These are phyloP conservation scores for Centrocercus urophasianus DNA, from an alignment of 2,113 vertebrate genomes.

Conservation along the genomic window DNA sequence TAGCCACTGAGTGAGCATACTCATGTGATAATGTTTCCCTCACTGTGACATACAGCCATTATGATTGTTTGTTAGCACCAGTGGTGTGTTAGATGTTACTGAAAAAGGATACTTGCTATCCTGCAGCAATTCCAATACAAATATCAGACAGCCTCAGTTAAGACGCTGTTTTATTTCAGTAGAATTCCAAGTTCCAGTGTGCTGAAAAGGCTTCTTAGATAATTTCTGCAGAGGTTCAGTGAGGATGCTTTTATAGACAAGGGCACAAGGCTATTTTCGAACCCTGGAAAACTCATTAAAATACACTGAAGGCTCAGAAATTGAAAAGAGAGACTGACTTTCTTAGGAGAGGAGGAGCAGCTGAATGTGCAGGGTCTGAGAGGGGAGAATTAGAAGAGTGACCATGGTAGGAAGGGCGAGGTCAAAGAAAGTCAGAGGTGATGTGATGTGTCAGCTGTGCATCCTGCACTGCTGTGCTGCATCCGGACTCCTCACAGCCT, in stretches of 20 bases:
- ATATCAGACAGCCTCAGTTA: not conserved
- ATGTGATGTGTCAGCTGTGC: rapidly evolving
- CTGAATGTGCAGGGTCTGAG: not conserved
- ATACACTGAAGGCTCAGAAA: not conserved
- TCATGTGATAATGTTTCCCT: not conserved
- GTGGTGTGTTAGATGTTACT: not conserved
- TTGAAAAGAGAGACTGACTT: not conserved
- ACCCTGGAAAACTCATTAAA: not conserved
- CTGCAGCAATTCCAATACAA: not conserved
- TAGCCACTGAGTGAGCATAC: not conserved
- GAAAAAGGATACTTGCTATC: not conserved
- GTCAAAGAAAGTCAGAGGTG: not conserved
- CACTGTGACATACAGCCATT: not conserved
- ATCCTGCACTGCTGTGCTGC: not conserved
- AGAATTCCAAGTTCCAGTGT: not conserved
- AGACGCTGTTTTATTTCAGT: not conserved
- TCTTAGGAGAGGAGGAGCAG: not conserved
- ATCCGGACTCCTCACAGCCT: not conserved
- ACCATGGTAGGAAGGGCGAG: not conserved
- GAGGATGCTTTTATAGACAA: not conserved
- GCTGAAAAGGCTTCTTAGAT: not conserved
- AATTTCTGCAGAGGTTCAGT: not conserved
- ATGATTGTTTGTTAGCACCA: not conserved
- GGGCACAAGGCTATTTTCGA: not conserved
- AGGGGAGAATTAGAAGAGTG: not conserved